Evolutionary conservation across 2,888 invertebrate genomes (phyloP).

Genomic region (Agapostemon virescens): DNA sequence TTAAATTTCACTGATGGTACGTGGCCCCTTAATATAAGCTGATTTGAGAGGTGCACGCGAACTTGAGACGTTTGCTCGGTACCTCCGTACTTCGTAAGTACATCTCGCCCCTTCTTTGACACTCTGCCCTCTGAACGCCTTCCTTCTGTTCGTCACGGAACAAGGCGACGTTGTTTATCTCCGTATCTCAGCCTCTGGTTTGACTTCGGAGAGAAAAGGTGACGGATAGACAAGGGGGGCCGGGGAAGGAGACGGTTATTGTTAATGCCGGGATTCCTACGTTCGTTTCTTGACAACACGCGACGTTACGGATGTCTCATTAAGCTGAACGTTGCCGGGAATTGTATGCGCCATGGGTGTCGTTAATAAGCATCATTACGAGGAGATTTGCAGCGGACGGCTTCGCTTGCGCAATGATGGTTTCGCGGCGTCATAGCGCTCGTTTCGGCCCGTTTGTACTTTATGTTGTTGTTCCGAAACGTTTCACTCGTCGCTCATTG

Average conservation of each 20-base stretch:
- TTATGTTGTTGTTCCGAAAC: background rate
- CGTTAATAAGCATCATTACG: slow-evolving; percentile 41
- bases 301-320: slow-evolving; percentile 58
- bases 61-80: slow-evolving; percentile 49
- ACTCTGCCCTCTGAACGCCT: slow-evolving; percentile 31
- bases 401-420: background rate
- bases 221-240: background rate
- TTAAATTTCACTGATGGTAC: background rate
- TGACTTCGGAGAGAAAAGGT: background rate
- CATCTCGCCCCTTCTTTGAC: slow-evolving; percentile 35
- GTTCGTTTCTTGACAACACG: slow-evolving; percentile 58
- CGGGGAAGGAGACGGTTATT: slow-evolving; percentile 10
- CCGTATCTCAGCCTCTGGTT: slow-evolving; percentile 58
- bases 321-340: slow-evolving; percentile 46
- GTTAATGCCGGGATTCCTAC: slow-evolving; percentile 37
- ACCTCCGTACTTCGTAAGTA: slow-evolving; percentile 41
- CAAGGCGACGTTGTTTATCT: slow-evolving; percentile 67
- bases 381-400: slow-evolving; percentile 18
- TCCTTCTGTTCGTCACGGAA: slow-evolving; percentile 29
- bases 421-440: slow-evolving; percentile 4
- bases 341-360: slow-evolving; percentile 31
- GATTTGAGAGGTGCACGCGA: slow-evolving; percentile 55
- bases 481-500: slow-evolving; percentile 4
- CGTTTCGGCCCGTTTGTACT: background rate
- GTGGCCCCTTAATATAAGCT: slow-evolving; percentile 62